Base-by-base conservation (phyloP, 2,888 invertebrate genomes). In the Volucella zonaria region DNA sequence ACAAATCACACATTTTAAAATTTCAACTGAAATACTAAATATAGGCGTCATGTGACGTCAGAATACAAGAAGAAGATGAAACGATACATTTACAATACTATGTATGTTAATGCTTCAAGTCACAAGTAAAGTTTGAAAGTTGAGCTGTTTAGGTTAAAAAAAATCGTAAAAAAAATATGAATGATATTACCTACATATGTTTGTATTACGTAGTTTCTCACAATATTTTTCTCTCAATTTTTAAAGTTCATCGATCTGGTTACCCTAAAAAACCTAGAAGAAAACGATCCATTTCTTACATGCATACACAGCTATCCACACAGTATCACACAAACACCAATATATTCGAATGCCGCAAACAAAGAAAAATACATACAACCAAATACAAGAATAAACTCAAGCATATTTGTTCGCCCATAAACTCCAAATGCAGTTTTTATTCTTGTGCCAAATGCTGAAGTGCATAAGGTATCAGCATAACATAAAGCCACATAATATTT, bases 161-260 rank as follows among this genome's bases (percentile, higher is more conserved):
- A 31, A 31, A 31, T 6, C 18, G 2, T 6, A 31, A 1, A 6
- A 31, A 6, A 6, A 6, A 31, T 31, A 6, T 31, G 31, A 31
- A 31, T 31, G 31, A 6, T 31, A 31, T 31, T 31, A 4, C 31
- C 3, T 1, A 23, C 4, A 8, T 3, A 54, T 8, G 12, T 40
- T 42, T 49, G 18, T 42, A 23, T 47, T 64, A 40, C 38, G 14
- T 1, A 11, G 10, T 3, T n/a, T 42, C n/a, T 64, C 15, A 1
- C 52, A n/a, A 11, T 9, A 23, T 43, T 43, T 38, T 14, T n/a
- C n/a, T 49, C n/a, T 14, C 49, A 49, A 14, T 8, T 14, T 18
- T 18, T 15, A 45, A 38, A 64, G 73, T 74, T 74, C 54, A 66
- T 45, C 23, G 47, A 54, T 74, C 64, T 74, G 74, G 74, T 74